A percentile compares a stretch with the other conserved stretches of the same genome.
phyloP scores from a whole-genome alignment of 2,797 vertebrate genomes.

The Enteromius radiatus region DNA sequence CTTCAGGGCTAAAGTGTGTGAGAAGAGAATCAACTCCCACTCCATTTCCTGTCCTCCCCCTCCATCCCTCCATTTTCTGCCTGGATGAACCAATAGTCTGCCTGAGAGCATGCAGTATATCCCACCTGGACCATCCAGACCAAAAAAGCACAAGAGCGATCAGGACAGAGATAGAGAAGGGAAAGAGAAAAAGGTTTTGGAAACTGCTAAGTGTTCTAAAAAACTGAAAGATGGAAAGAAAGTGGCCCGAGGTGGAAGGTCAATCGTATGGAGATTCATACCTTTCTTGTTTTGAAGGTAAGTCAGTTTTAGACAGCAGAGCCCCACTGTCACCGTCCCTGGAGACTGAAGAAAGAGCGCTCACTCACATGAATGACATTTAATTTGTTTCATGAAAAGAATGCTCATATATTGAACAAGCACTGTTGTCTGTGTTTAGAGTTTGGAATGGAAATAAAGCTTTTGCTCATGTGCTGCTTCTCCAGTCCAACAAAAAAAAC shows the following conservation, averaged over 20 bases:
- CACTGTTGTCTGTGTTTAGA: slow-evolving; percentile 60
- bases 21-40: slow-evolving; percentile 50
- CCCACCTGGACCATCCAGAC: slow-evolving; percentile 43
- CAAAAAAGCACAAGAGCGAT: slow-evolving; percentile 27
- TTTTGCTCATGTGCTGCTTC: slow-evolving; percentile 52
- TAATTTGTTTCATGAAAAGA: slow-evolving; percentile 82
- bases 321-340: slow-evolving; percentile 16
- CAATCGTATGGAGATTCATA: slow-evolving; percentile 30
- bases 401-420: slow-evolving; percentile 80
- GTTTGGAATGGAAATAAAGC: slow-evolving; percentile 61
- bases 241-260: slow-evolving; percentile 31
- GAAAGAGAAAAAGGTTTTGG: slow-evolving; percentile 17
- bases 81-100: slow-evolving; percentile 62
- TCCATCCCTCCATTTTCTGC: slow-evolving; percentile 60
- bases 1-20: slow-evolving; percentile 56
- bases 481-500: slow-evolving; percentile 65
- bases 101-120: slow-evolving; percentile 53
- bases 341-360: slow-evolving; percentile 31
- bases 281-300: slow-evolving; percentile 44
- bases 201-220: slow-evolving; percentile 46
- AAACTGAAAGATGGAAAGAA: slow-evolving; percentile 39
- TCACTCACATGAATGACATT: slow-evolving; percentile 77
- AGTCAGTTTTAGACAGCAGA: slow-evolving; percentile 35
- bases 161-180: slow-evolving; percentile 31
- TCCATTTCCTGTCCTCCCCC: slow-evolving; percentile 48